Percentiles rank a stretch among this genome's conserved stretches.
phyloP scores from a whole-genome alignment of 2,113 vertebrate genomes.

The Phyllostomus hastatus region DNA sequence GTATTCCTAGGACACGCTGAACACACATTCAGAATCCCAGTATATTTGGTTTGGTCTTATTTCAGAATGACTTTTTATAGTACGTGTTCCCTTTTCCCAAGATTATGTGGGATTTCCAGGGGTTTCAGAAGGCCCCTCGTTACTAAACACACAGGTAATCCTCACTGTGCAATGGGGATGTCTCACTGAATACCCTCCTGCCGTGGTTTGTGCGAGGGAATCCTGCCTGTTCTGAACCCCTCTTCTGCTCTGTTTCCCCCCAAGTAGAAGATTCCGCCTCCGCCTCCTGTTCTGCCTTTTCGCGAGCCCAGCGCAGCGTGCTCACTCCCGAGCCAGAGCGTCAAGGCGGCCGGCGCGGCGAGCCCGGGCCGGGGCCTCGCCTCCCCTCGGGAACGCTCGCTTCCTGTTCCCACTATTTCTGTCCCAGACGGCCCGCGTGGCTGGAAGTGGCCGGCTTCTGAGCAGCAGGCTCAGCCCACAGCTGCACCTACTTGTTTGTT shows the following conservation, averaged over 20 bases:
- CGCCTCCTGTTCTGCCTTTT: background rate
- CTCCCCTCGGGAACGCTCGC: background rate
- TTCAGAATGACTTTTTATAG: background rate
- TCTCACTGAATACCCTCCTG: background rate
- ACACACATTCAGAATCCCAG: background rate
- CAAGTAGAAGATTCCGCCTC: too few relatives aligned
- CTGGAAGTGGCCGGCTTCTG: background rate
- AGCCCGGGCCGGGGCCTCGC: background rate
- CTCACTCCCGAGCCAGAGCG: background rate
- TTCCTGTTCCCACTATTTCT: background rate
- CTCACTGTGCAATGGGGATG: background rate
- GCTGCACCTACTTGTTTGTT: background rate
- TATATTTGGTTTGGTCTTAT: constrained; percentile 7
- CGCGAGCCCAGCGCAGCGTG: background rate
- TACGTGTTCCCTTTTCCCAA: background rate
- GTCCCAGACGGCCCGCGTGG: background rate
- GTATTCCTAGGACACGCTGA: background rate
- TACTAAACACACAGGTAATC: background rate
- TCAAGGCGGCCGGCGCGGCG: background rate
- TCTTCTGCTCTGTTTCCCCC: background rate
- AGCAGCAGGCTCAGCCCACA: background rate
- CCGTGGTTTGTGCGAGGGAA: background rate
- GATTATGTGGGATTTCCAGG: background rate
- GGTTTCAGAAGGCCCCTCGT: background rate
- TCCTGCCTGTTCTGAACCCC: background rate